phyloP scores from a whole-genome alignment of 2,888 invertebrate species.

The Troides helena region DNA sequence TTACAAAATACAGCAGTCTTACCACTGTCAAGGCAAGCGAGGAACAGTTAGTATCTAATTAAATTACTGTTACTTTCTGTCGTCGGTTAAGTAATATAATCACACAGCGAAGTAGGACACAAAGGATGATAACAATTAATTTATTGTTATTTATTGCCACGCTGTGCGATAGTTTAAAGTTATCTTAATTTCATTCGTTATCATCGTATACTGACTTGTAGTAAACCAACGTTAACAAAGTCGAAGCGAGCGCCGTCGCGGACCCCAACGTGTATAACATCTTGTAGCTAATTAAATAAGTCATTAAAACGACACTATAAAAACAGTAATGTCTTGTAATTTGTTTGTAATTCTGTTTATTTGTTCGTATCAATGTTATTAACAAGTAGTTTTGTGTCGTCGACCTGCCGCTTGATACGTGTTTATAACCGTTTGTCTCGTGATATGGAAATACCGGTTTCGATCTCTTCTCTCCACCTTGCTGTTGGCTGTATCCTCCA shows the following conservation, averaged over 20 bases:
- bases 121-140: conserved; percentile 29
- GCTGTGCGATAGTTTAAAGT: not conserved
- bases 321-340: conserved; percentile 32
- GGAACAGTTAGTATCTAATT: too few relatives aligned
- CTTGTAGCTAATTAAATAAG: conserved; percentile 37
- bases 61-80: too few relatives aligned
- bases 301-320: conserved; percentile 35
- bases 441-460: too few relatives aligned
- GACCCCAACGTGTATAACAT: conserved; percentile 9
- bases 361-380: not conserved
- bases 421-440: too few relatives aligned
- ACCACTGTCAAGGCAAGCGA: too few relatives aligned
- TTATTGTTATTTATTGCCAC: conserved; percentile 24
- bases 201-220: conserved; percentile 14
- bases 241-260: conserved; percentile 7
- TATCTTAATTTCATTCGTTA: conserved; percentile 25
- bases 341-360: conserved; percentile 7
- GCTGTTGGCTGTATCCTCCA: too few relatives aligned
- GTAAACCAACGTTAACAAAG: conserved; percentile 9
- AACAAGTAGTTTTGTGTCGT: conserved; percentile 5
- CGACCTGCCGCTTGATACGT: not conserved
- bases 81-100: not conserved
- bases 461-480: too few relatives aligned
- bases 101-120: not conserved
- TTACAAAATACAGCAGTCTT: too few relatives aligned